Evolutionary conservation across 1,140 invertebrate species (phyloP), one percentile per base, ranked within the genome.

Genomic region (Camponotus floridanus): DNA sequence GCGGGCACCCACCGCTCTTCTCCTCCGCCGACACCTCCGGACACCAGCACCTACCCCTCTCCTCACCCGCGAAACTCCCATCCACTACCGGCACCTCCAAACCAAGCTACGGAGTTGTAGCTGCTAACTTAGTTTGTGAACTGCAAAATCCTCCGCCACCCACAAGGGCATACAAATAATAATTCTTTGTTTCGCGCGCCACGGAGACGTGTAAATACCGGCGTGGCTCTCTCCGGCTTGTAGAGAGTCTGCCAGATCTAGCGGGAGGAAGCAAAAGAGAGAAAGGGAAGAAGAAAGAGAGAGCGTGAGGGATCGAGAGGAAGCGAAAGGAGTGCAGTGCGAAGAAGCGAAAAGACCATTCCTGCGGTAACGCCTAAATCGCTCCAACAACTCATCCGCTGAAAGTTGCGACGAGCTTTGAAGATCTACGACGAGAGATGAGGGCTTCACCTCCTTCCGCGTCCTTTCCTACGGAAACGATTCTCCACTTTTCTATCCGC

Each of bases 321-420:
- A 67, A 85, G 80, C 65, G 84, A 85, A 80, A 86, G 84, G 61
- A 86, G 71, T 51, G 55, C 13, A 85, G 65, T 65, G 90, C 86
- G 83, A 89, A 87, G 89, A 88, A 85, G 89, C 87, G 88, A 91
- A 93, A 92, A 91, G 92, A 93, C 91, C 91, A 92, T 94, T 93
- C 90, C 85, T 88, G 91, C 84, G 91, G 91, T 92, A 93, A 91
- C 92, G 93, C 92, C 92, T 94, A 94, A 95, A 94, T 95, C 94
- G 94, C 92, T 92, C 90, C 92, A 94, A 94, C 94, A 95, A 95
- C 92, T 94, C 93, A 95, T 95, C 93, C 92, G 92, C 90, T 93
- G 92, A 93, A 94, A 94, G 92, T 95, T 94, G 94, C 90, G 92
- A 93, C 91, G 91, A 93, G 92, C 92, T 93, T 93, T 91, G 84